A percentile compares a stretch with the other conserved stretches of the same genome.
Evolutionary conservation across 2,888 invertebrate species (phyloP).

Genomic region (Dasysyrphus tricinctus): DNA sequence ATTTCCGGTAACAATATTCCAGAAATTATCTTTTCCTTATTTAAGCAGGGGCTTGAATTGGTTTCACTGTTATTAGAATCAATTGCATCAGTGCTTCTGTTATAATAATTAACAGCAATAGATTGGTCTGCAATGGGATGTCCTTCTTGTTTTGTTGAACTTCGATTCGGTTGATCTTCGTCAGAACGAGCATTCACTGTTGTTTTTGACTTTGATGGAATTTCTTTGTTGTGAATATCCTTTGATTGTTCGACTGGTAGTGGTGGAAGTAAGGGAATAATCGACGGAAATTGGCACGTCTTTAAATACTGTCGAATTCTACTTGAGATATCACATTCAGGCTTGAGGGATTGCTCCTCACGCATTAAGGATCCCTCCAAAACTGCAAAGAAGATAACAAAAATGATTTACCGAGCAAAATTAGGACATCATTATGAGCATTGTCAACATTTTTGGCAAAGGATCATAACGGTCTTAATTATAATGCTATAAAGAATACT

Average conservation of each 20-base stretch:
- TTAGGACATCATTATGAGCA: conserved; percentile 21
- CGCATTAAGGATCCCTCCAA: conserved; percentile 18
- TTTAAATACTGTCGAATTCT: conserved; percentile 10
- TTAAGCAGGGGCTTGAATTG: not conserved
- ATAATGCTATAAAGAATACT: not conserved
- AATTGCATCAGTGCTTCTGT: not conserved
- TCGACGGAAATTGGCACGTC: not conserved
- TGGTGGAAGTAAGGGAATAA: not conserved
- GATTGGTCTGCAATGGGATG: not conserved
- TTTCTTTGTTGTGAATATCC: not conserved
- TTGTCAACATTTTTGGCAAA: conserved; percentile 1
- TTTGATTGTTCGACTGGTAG: not conserved
- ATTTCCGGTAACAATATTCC: not conserved
- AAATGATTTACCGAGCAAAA: conserved; percentile 35
- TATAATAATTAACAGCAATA: not conserved
- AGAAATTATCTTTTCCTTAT: not conserved
- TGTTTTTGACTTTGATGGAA: not conserved
- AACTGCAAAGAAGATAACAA: conserved; percentile 34
- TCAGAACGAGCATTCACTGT: not conserved
- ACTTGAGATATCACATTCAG: conserved; percentile 20
- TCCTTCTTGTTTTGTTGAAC: not conserved
- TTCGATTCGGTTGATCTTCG: not conserved
- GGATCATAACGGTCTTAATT: conserved; percentile 16
- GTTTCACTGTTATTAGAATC: not conserved
- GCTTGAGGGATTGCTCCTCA: conserved; percentile 7